Conservation (phyloP, 2,888 invertebrate genomes). For the Acronicta alni region DNA sequence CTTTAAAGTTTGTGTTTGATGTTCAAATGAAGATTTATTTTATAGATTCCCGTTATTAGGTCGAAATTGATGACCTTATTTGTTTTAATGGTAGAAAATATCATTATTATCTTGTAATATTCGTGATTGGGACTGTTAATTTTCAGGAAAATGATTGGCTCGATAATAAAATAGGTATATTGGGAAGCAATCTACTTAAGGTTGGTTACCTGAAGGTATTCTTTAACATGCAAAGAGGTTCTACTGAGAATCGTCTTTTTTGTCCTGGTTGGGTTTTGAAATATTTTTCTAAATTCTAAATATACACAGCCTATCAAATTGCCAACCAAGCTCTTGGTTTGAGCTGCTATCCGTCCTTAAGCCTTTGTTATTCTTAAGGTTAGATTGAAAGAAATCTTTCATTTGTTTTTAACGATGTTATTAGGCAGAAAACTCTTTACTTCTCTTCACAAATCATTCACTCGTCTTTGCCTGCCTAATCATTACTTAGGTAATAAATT, state of each 20-base stretch:
- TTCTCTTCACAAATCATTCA: not conserved
- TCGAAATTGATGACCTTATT: slow-evolving; percentile 22
- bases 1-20: slow-evolving; percentile 8
- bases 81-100: slow-evolving; percentile 27
- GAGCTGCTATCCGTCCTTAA: too few relatives aligned
- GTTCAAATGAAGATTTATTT: slow-evolving; percentile 27
- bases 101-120: slow-evolving; percentile 16
- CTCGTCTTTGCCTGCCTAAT: slow-evolving; percentile 28
- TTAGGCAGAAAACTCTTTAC: slow-evolving; percentile 35
- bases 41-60: slow-evolving; percentile 19
- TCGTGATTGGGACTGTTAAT: slow-evolving; percentile 10
- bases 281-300: too few relatives aligned
- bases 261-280: too few relatives aligned
- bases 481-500: slow-evolving; percentile 54
- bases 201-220: too few relatives aligned
- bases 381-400: not conserved
- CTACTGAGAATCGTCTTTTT: too few relatives aligned
- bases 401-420: not conserved
- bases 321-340: too few relatives aligned
- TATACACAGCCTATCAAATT: too few relatives aligned
- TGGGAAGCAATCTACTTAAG: too few relatives aligned
- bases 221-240: too few relatives aligned
- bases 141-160: slow-evolving; percentile 2
- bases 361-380: too few relatives aligned
- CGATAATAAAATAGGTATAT: slow-evolving; percentile 1